Conservation (phyloP, 2,888 invertebrate genomes). For the Eilema caniola region DNA sequence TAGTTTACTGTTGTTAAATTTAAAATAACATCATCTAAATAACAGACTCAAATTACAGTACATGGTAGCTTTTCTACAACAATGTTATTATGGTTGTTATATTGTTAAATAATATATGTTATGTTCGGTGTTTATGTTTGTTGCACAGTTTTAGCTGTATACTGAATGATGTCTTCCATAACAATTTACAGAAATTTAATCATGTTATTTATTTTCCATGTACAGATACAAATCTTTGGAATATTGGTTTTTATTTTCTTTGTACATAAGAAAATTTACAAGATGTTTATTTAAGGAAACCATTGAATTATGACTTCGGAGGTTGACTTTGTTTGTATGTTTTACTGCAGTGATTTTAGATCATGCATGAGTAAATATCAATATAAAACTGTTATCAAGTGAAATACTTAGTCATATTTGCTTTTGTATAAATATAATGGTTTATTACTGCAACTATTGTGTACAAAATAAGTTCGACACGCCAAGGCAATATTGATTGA, state of each 20-base stretch:
- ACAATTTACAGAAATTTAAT: conserved; percentile 54
- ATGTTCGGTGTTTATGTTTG: conserved; percentile 50
- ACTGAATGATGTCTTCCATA: conserved; percentile 76
- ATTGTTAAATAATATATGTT: conserved; percentile 40
- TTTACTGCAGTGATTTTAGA: conserved; percentile 35
- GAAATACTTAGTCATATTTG: conserved; percentile 34
- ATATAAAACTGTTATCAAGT: conserved; percentile 24
- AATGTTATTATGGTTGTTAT: conserved; percentile 38
- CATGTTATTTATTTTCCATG: conserved; percentile 46
- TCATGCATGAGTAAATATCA: conserved; percentile 27
- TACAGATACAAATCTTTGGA: conserved; percentile 68
- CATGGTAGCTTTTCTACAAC: conserved; percentile 29
- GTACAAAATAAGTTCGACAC: conserved; percentile 37
- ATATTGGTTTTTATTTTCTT: conserved; percentile 69
- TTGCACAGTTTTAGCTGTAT: conserved; percentile 53
- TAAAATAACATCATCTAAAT: neutral
- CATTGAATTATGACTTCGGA: conserved; percentile 24
- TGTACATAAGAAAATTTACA: conserved; percentile 47
- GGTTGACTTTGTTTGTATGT: conserved; percentile 45
- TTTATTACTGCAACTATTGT: conserved; percentile 29
- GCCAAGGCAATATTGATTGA: conserved; percentile 32
- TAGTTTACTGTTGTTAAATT: conserved; percentile 22
- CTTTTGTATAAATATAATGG: conserved; percentile 34
- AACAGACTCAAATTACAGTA: conserved; percentile 22
- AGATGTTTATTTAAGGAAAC: conserved; percentile 39